Conservation (phyloP, 2,797 vertebrate species). For the Xenops minutus region DNA sequence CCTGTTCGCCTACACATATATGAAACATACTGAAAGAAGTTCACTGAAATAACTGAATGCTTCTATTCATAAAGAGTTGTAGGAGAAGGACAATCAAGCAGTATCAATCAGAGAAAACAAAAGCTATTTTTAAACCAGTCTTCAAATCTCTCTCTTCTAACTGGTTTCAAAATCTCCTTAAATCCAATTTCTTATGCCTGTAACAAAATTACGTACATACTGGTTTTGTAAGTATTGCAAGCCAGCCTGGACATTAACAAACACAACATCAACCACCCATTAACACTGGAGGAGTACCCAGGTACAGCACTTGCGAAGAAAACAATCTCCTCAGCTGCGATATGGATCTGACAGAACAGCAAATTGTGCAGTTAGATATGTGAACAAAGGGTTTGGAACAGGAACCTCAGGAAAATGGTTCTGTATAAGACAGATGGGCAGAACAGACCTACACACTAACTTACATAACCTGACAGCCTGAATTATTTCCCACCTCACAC, state of each 20-base stretch:
- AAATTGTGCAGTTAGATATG: neutral
- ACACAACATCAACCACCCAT: neutral
- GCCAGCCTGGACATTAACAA: neutral
- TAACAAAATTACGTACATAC: neutral
- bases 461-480: neutral
- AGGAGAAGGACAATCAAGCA: neutral
- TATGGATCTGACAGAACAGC: neutral
- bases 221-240: neutral
- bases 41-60: neutral
- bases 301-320: neutral
- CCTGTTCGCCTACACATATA: fast-evolving
- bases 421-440: neutral
- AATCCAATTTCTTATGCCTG: neutral
- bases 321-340: neutral
- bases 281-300: neutral
- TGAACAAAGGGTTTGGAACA: neutral
- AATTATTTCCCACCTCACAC: neutral
- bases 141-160: neutral
- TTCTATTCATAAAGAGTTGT: neutral
- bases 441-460: neutral
- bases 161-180: neutral
- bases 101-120: neutral
- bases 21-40: neutral
- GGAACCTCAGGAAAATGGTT: neutral
- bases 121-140: neutral